Conservation (phyloP, 2,113 vertebrate species). For the Onychorhynchus coronatus region DNA sequence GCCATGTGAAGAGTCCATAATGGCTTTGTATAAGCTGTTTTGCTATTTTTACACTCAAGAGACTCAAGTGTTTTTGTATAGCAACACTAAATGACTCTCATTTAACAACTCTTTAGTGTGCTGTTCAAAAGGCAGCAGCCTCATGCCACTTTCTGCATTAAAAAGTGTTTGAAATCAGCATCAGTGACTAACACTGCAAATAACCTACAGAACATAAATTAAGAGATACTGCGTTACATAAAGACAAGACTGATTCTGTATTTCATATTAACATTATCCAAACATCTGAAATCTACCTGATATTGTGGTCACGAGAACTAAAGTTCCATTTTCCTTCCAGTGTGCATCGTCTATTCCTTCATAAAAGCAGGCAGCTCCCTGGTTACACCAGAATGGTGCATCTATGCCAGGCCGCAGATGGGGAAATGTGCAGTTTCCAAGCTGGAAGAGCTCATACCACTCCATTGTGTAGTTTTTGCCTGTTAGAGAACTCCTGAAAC, state of each 20-base stretch:
- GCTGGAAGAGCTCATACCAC: constrained; percentile 98
- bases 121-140: neutral
- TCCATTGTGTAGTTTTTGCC: constrained; percentile 93
- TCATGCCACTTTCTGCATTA: neutral
- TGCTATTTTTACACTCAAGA: constrained; percentile 34
- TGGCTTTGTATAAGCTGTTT: neutral
- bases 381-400: constrained; percentile 96
- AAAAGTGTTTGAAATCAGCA: neutral
- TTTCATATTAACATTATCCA: neutral
- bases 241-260: neutral
- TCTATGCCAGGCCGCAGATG: constrained; percentile 79
- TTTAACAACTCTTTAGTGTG: neutral
- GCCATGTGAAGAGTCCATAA: neutral
- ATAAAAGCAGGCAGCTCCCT: constrained; percentile 97
- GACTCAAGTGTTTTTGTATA: neutral
- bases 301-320: constrained; percentile 85
- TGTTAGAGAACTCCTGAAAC: constrained; percentile 83
- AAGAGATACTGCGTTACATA: neutral
- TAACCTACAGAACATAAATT: neutral
- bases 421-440: constrained; percentile 97
- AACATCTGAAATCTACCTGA: constrained; percentile 76
- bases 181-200: neutral
- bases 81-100: neutral
- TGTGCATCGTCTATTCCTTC: constrained; percentile 91
- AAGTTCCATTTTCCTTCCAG: constrained; percentile 93